Evolutionary conservation across 2,888 invertebrate species (phyloP), one percentile per base, ranked within the genome.

Genomic region (Rugalucina vietnamica): DNA sequence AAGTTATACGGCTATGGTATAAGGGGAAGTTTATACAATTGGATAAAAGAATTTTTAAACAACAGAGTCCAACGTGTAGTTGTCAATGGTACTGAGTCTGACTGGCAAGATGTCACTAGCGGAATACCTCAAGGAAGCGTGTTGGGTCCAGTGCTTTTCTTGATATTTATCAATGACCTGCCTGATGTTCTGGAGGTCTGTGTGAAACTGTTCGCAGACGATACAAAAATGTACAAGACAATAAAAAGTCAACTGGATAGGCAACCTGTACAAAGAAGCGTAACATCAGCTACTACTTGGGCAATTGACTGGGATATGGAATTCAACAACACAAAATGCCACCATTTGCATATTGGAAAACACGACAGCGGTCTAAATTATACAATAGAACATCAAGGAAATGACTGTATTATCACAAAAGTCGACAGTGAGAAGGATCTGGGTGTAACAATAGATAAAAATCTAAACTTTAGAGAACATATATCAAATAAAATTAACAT

Each of bases 381-480:
- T n/a, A 60, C n/a, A 8, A 60, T 60, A n/a, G n/a, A 14, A 8
- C n/a, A 8, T 60, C 12, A 60, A 14, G 18, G 10, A 12, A n/a
- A 60, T 5, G n/a, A 60, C 8, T 10, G 8, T 14, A n/a, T 24
- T 8, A 27, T 60, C n/a, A 27, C 8, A 27, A n/a, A n/a, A n/a
- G 60, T 60, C 8, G n/a, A n/a, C 8, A 8, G 10, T 10, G 60
- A 60, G n/a, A 79, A 74, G 18, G 79, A 79, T 37, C 5, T 79
- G 4, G 69, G 79, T 34, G 65, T 79, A 24, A 32, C 29, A 14
- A 34, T 79, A 0, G 74, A 79, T 32, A 24, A 43, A 14, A 65
- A 69, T 14, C 76, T 79, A 29, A 73, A 14, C 21, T 74, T 74
- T 34, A 32, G 27, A 69, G 14, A 32, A 4, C 79, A 79, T 27